These are phyloP conservation scores for Alethe castanea DNA, from an alignment of 2,113 vertebrate genomes.

Conservation along the genomic window DNA sequence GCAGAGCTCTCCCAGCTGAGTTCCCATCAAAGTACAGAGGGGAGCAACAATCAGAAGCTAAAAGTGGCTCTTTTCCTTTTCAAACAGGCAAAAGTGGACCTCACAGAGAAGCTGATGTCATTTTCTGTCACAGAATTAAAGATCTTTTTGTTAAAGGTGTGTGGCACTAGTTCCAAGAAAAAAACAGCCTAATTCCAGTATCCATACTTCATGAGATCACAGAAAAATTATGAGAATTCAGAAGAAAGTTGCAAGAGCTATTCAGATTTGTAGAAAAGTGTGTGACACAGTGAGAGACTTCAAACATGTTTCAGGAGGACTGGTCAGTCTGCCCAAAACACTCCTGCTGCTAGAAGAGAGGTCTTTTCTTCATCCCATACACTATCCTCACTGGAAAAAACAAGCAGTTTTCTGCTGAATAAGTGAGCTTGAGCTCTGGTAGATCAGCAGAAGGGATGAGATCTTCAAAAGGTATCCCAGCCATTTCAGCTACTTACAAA, in stretches of 20 bases:
- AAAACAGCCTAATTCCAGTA: neutral
- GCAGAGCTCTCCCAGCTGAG: neutral
- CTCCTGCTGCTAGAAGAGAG: neutral
- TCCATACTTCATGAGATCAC: neutral
- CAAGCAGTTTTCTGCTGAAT: neutral
- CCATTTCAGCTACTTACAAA: neutral
- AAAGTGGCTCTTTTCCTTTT: neutral
- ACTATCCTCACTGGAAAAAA: neutral
- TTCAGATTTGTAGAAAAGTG: neutral
- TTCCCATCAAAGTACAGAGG: neutral
- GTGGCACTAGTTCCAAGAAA: neutral
- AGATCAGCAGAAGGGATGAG: neutral
- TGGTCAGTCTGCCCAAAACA: neutral
- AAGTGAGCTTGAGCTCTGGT: neutral
- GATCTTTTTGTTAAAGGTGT: neutral
- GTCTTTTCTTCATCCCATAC: neutral
- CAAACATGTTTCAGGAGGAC: neutral
- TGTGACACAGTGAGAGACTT: neutral
- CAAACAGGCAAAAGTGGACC: neutral
- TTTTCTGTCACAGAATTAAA: neutral
- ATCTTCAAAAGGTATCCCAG: neutral
- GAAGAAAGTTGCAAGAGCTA: neutral
- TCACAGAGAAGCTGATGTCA: neutral
- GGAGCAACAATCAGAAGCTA: neutral
- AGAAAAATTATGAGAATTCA: neutral